Evolutionary conservation across 2,113 vertebrate species (phyloP), one percentile per base, ranked within the genome.

Genomic region (Oostethus manadensis): DNA sequence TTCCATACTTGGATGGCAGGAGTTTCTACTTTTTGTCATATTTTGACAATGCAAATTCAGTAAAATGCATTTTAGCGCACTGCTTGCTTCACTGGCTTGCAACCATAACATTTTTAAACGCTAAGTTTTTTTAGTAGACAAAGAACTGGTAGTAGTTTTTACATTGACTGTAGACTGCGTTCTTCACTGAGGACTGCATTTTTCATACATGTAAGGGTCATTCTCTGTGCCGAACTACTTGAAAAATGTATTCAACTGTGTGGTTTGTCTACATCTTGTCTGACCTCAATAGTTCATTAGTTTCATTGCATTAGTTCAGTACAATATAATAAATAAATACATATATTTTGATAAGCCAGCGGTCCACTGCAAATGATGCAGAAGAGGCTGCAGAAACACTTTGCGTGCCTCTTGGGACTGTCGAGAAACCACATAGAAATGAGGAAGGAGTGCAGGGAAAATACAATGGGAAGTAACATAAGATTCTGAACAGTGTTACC

Each of bases 21-120:
- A 48, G 44, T 45, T 45, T 51, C 55, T 50, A 54, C 29, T 35
- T 66, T 65, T 65, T 58, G 15, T 13, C 13, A 50, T 9, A 9
- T 67, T 71, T 70, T 60, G 64, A 67, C 57, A 58, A 79, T 74
- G 75, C 70, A 4, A 48, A 48, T 46, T 56, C 68, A 64, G 71
- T 78, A 42, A 77, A 43, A 68, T 64, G 64, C 66, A 74, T 84
- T 77, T 73, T 70, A 58, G 23, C 33, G 61, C 45, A 60, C 49
- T 50, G 40, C 55, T 68, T n/a, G 59, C 53, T 77, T 64, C 42
- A 56, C 60, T n/a, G 9, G 21, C 18, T 21, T 10, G 46, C 18
- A 48, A 48, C 18, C 46, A 48, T 21, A 70, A 54, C 54, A 65
- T 33, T 33, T 33, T 33, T 1, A 33, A 33, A 7, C 8, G 71